phyloP scores from a whole-genome alignment of 2,888 invertebrate species.

The Lasioglossum figueresi region DNA sequence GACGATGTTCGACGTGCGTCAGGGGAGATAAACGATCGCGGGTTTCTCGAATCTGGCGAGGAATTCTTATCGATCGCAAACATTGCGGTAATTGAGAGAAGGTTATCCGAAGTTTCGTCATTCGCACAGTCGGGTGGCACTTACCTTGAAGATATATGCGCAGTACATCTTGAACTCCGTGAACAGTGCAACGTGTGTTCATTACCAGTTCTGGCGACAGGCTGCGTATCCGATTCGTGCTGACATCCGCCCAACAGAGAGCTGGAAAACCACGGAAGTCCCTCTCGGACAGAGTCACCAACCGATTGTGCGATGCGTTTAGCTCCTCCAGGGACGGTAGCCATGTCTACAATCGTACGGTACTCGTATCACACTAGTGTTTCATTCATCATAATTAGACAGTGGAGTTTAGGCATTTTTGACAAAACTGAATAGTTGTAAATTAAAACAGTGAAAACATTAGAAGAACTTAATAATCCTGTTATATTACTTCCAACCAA shows the following conservation, averaged over 20 bases:
- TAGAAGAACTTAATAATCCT: no score
- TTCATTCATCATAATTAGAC: neutral
- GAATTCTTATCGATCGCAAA: conserved; percentile 15
- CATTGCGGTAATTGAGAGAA: neutral
- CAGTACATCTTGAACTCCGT: conserved; percentile 91
- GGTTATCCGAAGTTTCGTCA: neutral
- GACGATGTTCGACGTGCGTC: neutral
- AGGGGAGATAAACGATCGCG: neutral
- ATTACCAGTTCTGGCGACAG: conserved; percentile 91
- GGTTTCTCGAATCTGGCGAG: neutral
- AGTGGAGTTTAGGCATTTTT: no score
- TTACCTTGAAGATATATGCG: conserved; percentile 93
- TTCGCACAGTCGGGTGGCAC: neutral
- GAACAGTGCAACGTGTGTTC: conserved; percentile 91
- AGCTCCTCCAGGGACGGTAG: conserved; percentile 91
- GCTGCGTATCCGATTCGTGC: conserved; percentile 90
- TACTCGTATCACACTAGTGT: neutral
- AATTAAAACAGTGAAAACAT: no score
- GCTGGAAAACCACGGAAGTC: conserved; percentile 94
- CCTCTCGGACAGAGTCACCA: conserved; percentile 88
- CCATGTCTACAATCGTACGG: conserved; percentile 86
- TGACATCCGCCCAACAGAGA: conserved; percentile 92
- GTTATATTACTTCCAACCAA: no score
- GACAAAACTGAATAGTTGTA: no score
- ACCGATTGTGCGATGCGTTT: conserved; percentile 91